These are phyloP conservation scores for Aphelocoma californica DNA, from an alignment of 2,797 vertebrate genomes.

Conservation along the genomic window DNA sequence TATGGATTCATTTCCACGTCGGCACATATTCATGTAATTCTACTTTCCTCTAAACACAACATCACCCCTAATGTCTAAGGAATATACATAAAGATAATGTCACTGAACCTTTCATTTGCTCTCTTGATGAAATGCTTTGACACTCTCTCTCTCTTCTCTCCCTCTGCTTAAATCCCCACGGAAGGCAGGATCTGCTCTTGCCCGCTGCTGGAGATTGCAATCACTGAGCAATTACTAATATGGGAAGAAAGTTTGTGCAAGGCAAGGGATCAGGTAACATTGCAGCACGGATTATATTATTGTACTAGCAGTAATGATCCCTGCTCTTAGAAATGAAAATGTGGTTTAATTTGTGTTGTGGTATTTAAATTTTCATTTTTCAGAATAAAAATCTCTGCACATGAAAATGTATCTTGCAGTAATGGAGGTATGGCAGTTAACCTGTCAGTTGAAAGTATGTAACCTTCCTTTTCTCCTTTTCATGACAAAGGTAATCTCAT, in stretches of 20 bases:
- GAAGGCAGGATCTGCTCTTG: slow-evolving; percentile 21
- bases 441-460: slow-evolving; percentile 75
- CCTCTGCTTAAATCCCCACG: background rate
- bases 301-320: slow-evolving; percentile 34
- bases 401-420: slow-evolving; percentile 68
- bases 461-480: slow-evolving; percentile 80
- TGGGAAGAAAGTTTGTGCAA: slow-evolving; percentile 49
- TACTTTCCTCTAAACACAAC: slow-evolving; percentile 45
- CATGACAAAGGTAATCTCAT: slow-evolving; percentile 79
- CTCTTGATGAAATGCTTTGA: slow-evolving; percentile 52
- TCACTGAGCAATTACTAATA: slow-evolving; percentile 50
- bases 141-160: background rate
- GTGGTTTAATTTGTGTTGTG: slow-evolving; percentile 70
- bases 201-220: background rate
- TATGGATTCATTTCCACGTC: slow-evolving; percentile 34
- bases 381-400: slow-evolving; percentile 65
- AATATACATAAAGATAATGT: slow-evolving; percentile 39
- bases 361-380: slow-evolving; percentile 72
- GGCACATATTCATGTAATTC: background rate
- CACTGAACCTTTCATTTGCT: slow-evolving; percentile 55
- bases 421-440: slow-evolving; percentile 73
- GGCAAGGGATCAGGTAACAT: background rate
- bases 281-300: slow-evolving; percentile 13
- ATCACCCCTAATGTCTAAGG: slow-evolving; percentile 3
- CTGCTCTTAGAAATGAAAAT: slow-evolving; percentile 63